These are phyloP conservation scores for Cryptocheilus praepositus DNA, from an alignment of 2,888 invertebrate genomes.

Conservation along the genomic window DNA sequence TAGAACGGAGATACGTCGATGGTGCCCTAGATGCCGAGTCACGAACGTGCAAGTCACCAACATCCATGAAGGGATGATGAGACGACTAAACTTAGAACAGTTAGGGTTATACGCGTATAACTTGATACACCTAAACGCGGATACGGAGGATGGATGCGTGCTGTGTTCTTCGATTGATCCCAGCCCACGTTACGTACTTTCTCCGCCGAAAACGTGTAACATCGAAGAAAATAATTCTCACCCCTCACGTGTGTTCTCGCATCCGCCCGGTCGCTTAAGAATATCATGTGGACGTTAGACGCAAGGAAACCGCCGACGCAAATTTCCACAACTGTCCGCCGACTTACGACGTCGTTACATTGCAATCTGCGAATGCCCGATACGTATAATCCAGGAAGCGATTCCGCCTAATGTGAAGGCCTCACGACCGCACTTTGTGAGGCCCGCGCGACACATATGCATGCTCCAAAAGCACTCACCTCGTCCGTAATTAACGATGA, in stretches of 20 bases:
- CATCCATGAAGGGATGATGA: constrained; percentile 63
- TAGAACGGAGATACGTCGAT: constrained; percentile 39
- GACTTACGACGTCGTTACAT: constrained; percentile 67
- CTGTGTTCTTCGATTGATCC: constrained; percentile 61
- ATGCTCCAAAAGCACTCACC: constrained; percentile 15
- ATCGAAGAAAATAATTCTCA: no score
- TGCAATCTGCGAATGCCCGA: constrained; percentile 58
- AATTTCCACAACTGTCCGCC: constrained; percentile 56
- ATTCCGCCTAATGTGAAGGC: constrained; percentile 58
- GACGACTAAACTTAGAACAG: constrained; percentile 62
- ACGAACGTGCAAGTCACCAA: constrained; percentile 66
- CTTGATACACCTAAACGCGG: constrained; percentile 62
- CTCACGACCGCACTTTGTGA: constrained; percentile 58
- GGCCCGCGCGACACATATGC: constrained; percentile 12
- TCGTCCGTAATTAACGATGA: constrained; percentile 19
- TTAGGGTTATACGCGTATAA: constrained; percentile 55
- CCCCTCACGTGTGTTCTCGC: no score
- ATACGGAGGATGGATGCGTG: constrained; percentile 55
- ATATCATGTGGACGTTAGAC: neutral
- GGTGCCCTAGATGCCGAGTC: constrained; percentile 52
- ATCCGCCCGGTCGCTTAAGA: no score
- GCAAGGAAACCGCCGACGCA: constrained; percentile 9
- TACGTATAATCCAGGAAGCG: constrained; percentile 41
- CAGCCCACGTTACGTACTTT: constrained; percentile 42
- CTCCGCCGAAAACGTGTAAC: neutral